phyloP scores from a whole-genome alignment of 2,113 vertebrate genomes.

The Seriola dumerili region DNA sequence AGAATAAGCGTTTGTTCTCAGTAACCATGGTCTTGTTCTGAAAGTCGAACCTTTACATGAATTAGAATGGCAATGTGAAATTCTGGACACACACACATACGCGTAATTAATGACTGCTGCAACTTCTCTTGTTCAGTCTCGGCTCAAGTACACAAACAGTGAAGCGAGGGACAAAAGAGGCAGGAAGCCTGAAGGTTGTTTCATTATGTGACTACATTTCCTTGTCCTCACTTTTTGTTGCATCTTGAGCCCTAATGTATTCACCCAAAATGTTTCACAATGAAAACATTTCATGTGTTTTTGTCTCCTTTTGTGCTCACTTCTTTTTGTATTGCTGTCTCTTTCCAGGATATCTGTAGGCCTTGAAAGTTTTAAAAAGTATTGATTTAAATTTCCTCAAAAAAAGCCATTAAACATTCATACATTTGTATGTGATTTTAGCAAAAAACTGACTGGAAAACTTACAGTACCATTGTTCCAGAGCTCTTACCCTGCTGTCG shows the following conservation, averaged over 20 bases:
- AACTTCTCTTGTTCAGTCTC: background rate
- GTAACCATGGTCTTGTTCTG: background rate
- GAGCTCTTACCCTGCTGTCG: background rate
- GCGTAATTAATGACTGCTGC: background rate
- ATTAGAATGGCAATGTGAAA: background rate
- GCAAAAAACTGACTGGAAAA: background rate
- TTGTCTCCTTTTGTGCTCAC: background rate
- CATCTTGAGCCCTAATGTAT: background rate
- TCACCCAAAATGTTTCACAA: background rate
- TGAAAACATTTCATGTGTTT: background rate
- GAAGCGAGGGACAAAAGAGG: conserved; percentile 8
- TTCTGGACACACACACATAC: background rate
- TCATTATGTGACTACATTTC: conserved; percentile 16
- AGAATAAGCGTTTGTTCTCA: conserved; percentile 6
- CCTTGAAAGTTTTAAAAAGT: background rate
- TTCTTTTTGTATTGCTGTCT: background rate
- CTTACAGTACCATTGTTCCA: background rate
- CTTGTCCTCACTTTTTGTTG: conserved; percentile 2
- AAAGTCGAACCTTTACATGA: conserved; percentile 1
- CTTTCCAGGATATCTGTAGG: background rate
- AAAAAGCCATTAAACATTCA: background rate
- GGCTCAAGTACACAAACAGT: background rate
- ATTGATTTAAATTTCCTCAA: background rate
- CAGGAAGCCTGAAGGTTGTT: conserved; percentile 20
- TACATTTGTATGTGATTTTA: background rate